Evolutionary conservation across 2,113 vertebrate species (phyloP).

Genomic region (Athene cunicularia): DNA sequence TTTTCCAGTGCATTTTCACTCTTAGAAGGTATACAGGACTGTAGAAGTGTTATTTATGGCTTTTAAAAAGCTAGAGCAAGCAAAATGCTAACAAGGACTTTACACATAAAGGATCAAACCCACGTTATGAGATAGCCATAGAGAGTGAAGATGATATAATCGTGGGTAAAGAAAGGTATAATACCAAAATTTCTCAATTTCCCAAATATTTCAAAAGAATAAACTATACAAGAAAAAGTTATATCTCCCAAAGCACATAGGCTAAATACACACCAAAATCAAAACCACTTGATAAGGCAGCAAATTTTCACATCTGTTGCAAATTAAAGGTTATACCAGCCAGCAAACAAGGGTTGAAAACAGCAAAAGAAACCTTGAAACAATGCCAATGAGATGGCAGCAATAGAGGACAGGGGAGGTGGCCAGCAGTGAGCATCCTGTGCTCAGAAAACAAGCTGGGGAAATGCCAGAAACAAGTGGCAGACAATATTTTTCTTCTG

Average conservation of each 20-base stretch:
- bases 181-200: neutral
- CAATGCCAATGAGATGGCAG: neutral
- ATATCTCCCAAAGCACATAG: neutral
- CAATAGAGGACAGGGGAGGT: neutral
- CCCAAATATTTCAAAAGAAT: neutral
- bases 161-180: neutral
- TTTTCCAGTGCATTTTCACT: neutral
- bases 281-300: neutral
- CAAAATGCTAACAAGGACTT: neutral
- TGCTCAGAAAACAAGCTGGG: neutral
- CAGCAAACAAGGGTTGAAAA: neutral
- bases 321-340: neutral
- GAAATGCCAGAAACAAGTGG: neutral
- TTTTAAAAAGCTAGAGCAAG: neutral
- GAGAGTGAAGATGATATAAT: neutral
- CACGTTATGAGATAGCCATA: neutral
- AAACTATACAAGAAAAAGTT: neutral
- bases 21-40: neutral
- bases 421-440: neutral
- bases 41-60: neutral
- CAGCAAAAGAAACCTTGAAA: neutral
- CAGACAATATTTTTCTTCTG: neutral
- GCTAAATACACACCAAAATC: neutral
- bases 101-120: neutral
- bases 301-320: neutral